Evolutionary conservation across 1,140 invertebrate species (phyloP).

Genomic region (Chionoecetes opilio): DNA sequence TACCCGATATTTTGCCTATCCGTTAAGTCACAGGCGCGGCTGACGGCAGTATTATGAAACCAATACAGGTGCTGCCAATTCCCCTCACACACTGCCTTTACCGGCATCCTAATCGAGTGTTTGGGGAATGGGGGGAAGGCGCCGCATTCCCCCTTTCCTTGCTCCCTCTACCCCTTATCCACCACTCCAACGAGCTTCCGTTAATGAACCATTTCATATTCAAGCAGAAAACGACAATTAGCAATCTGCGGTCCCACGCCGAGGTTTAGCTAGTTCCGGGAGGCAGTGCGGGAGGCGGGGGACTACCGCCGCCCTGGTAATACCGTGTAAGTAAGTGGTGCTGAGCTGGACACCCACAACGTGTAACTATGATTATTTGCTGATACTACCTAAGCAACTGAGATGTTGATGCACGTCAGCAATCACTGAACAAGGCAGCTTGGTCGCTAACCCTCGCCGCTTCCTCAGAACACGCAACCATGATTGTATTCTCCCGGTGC

Average conservation of each 20-base stretch:
- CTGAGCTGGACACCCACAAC: neutral
- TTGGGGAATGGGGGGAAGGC: too few species aligned
- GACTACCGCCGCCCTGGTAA: neutral
- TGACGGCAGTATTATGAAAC: neutral
- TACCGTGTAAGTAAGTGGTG: neutral
- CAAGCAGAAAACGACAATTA: slow-evolving; percentile 41
- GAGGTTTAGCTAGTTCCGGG: neutral
- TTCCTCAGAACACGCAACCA: neutral
- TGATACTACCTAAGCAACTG: neutral
- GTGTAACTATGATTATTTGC: neutral
- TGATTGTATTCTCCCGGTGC: neutral
- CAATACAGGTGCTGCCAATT: slow-evolving; percentile 2
- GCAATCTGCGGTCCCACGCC: slow-evolving; percentile 40
- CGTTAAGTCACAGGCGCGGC: neutral
- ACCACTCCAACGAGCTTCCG: neutral
- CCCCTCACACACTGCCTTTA: neutral
- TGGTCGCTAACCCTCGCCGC: neutral
- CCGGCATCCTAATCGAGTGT: neutral
- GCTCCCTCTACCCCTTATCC: neutral
- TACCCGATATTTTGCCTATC: neutral
- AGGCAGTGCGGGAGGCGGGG: neutral
- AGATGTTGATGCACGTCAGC: neutral
- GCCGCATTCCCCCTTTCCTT: neutral
- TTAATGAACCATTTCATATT: slow-evolving; percentile 48
- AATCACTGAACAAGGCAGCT: neutral